A percentile compares a stretch with the other conserved stretches of the same genome.
Evolutionary conservation across 1,140 invertebrate species (phyloP).

Genomic region (Drosophila orena): DNA sequence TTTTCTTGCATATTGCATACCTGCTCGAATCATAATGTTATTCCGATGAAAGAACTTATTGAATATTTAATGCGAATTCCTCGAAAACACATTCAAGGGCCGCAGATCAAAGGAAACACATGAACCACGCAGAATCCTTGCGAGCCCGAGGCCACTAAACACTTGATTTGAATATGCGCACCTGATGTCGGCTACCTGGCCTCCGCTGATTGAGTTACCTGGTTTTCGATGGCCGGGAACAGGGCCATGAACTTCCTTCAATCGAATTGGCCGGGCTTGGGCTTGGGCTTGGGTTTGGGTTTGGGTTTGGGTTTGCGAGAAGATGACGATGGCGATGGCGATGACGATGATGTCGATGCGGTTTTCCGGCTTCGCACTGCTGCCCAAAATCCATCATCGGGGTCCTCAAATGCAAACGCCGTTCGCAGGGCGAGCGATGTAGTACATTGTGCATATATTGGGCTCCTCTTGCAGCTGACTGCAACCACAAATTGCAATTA

Average conservation of each 20-base stretch:
- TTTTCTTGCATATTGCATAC: conserved; percentile 10
- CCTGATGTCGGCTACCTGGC: conserved; percentile 30
- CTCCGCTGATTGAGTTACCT: conserved; percentile 40
- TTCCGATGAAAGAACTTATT: conserved; percentile 28
- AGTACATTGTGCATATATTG: neutral
- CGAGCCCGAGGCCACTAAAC: conserved; percentile 2
- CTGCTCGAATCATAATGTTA: conserved; percentile 20
- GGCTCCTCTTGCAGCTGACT: conserved; percentile 12
- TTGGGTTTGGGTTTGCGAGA: neutral
- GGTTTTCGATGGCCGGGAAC: neutral
- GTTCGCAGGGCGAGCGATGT: neutral
- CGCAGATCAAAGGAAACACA: conserved; percentile 25
- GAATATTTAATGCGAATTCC: conserved; percentile 15
- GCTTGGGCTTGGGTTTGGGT: neutral
- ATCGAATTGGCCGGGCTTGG: conserved; percentile 19
- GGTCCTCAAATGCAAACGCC: conserved; percentile 3
- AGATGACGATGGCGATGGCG: conserved; percentile 30
- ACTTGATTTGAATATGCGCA: conserved; percentile 41
- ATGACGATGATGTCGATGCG: conserved; percentile 28
- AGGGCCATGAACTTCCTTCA: conserved; percentile 20
- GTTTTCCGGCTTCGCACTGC: conserved; percentile 38
- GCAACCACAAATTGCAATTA: conserved; percentile 62
- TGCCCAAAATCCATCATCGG: conserved; percentile 28
- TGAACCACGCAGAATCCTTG: neutral
- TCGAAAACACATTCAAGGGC: conserved; percentile 15